phyloP scores from a whole-genome alignment of 2,113 vertebrate species.

The Pipra filicauda region DNA sequence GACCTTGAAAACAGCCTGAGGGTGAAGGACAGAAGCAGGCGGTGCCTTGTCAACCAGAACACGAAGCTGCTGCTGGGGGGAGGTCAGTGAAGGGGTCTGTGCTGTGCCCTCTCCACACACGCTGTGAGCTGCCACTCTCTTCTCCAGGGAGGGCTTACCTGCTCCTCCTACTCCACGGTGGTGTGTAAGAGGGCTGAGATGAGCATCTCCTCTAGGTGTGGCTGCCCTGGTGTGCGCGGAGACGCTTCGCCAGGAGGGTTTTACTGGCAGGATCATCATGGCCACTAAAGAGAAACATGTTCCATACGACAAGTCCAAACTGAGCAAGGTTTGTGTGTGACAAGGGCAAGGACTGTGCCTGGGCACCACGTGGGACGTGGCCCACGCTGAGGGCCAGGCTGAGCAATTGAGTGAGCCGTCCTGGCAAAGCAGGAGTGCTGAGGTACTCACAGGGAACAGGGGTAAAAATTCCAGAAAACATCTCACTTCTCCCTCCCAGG shows the following conservation, averaged over 20 bases:
- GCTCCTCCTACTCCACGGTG: background rate
- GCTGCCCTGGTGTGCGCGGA: slow-evolving; percentile 86
- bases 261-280: slow-evolving; percentile 82
- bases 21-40: slow-evolving; percentile 75
- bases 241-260: slow-evolving; percentile 84
- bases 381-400: background rate
- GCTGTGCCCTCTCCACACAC: background rate
- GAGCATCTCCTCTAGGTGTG: slow-evolving; percentile 71
- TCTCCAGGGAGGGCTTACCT: background rate
- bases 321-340: slow-evolving; percentile 79
- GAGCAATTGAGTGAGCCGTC: accelerated
- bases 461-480: background rate
- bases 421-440: background rate
- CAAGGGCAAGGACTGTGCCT: background rate
- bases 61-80: slow-evolving; percentile 50
- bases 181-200: background rate
- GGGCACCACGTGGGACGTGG: accelerated
- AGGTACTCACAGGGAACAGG: background rate
- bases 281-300: slow-evolving; percentile 78
- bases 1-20: slow-evolving; percentile 67
- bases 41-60: background rate
- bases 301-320: slow-evolving; percentile 84
- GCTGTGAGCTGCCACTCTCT: background rate
- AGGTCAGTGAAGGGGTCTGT: slow-evolving; percentile 43
- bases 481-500: background rate